These are phyloP conservation scores for Paraescarpia echinospica DNA, from an alignment of 1,140 invertebrate genomes.

Conservation along the genomic window DNA sequence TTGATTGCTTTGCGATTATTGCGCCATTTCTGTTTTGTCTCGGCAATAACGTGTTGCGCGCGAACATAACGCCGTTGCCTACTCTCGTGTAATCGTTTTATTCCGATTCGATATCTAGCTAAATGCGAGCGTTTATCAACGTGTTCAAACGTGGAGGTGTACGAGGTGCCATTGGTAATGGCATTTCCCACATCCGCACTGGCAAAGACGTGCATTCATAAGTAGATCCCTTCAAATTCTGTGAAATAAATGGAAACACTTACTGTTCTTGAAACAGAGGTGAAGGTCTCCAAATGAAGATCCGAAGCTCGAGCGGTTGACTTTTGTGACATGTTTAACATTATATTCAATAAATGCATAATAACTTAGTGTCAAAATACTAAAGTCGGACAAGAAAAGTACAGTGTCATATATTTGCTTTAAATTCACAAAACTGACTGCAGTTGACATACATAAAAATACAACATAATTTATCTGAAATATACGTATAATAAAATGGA, in stretches of 20 bases:
- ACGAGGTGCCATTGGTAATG: neutral
- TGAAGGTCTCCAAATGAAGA: neutral
- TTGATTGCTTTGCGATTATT: slow-evolving; percentile 6
- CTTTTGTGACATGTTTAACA: neutral
- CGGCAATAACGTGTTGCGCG: neutral
- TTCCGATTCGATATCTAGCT: neutral
- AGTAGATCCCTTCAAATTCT: neutral
- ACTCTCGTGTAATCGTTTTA: neutral
- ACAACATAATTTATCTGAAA: no score
- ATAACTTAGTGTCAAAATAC: neutral
- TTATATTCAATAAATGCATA: neutral
- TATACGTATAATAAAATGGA: no score
- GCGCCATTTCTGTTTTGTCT: neutral
- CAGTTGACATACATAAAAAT: no score
- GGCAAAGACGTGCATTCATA: neutral
- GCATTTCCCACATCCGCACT: neutral
- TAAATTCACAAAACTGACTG: neutral
- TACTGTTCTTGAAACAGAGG: neutral
- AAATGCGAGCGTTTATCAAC: neutral
- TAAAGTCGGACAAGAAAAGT: neutral
- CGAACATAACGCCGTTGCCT: neutral
- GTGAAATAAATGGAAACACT: neutral
- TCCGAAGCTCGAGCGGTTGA: neutral
- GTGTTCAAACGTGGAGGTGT: neutral
- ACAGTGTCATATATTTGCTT: neutral